phyloP scores from a whole-genome alignment of 2,113 vertebrate genomes.

The Percina caprodes region DNA sequence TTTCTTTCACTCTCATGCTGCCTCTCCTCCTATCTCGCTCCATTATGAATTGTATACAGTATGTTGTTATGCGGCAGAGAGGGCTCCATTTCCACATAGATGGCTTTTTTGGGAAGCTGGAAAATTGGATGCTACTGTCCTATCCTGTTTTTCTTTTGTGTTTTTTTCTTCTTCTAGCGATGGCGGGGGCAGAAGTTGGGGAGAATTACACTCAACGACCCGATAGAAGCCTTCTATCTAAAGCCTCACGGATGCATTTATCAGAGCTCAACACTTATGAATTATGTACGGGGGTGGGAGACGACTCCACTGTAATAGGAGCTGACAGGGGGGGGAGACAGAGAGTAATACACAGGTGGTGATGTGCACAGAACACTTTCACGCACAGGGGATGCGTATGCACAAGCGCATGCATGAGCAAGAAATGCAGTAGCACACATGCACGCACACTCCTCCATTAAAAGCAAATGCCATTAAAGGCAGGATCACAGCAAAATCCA shows the following conservation, averaged over 20 bases:
- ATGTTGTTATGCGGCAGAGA: constrained; percentile 62
- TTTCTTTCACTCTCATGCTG: constrained; percentile 31
- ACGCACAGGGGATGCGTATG: background rate
- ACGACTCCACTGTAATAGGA: constrained; percentile 48
- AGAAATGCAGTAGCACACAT: background rate
- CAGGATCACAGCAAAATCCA: constrained; percentile 74
- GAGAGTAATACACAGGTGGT: constrained; percentile 53
- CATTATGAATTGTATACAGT: constrained; percentile 64
- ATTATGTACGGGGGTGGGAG: constrained; percentile 71
- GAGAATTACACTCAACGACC: constrained; percentile 60
- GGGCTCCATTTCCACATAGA: constrained; percentile 78
- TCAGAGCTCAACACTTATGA: constrained; percentile 72
- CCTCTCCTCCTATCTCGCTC: constrained; percentile 40
- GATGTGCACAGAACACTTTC: constrained; percentile 2
- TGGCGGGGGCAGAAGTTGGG: constrained; percentile 41
- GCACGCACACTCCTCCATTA: constrained; percentile 56
- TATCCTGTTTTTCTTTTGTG: constrained; percentile 29
- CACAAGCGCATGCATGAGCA: background rate
- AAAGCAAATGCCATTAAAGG: constrained; percentile 70
- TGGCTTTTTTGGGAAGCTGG: constrained; percentile 64
- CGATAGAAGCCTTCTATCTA: constrained; percentile 63
- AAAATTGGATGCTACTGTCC: constrained; percentile 71
- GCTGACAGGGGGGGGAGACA: constrained; percentile 14
- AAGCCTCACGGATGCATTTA: constrained; percentile 69
- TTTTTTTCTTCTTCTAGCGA: background rate